These are phyloP conservation scores for Lasioglossum vierecki DNA, from an alignment of 2,888 invertebrate genomes.

Conservation along the genomic window DNA sequence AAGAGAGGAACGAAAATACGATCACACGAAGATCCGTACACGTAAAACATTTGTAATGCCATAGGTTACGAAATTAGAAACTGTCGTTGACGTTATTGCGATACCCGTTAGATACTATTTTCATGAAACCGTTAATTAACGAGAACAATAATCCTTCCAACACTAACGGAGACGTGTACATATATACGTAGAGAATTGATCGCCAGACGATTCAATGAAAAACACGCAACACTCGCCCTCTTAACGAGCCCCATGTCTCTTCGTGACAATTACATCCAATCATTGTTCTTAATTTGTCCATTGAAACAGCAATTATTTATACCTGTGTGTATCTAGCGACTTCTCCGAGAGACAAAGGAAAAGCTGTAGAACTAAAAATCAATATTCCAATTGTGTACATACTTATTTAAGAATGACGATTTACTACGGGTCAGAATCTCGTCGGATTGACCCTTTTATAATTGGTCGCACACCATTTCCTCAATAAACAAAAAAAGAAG, in stretches of 20 bases:
- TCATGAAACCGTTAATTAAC: constrained; percentile 43
- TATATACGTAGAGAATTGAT: constrained; percentile 31
- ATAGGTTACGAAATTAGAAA: constrained; percentile 29
- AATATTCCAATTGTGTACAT: constrained; percentile 58
- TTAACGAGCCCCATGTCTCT: constrained; percentile 20
- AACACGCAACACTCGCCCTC: constrained; percentile 3
- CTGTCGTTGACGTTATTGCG: constrained; percentile 27
- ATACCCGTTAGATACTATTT: constrained; percentile 37
- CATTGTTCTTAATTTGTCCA: constrained; percentile 30
- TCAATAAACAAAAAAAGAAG: constrained; percentile 26
- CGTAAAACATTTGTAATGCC: constrained; percentile 21
- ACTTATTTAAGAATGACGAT: constrained; percentile 53
- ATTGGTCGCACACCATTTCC: constrained; percentile 35
- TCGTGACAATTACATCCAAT: constrained; percentile 27
- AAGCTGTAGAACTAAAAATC: constrained; percentile 39
- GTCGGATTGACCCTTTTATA: constrained; percentile 35
- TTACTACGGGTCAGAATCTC: constrained; percentile 24
- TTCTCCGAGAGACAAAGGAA: constrained; percentile 16
- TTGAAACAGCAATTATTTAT: constrained; percentile 23
- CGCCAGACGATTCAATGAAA: constrained; percentile 9
- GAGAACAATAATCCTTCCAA: constrained; percentile 33
- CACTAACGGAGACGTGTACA: constrained; percentile 32
- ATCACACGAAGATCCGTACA: constrained; percentile 20
- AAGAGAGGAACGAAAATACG: background rate
- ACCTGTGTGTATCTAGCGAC: constrained; percentile 40